A percentile compares a stretch with the other conserved stretches of the same genome.
These are phyloP conservation scores for Amphiprion percula DNA, from an alignment of 2,113 vertebrate species.

Conservation along the genomic window DNA sequence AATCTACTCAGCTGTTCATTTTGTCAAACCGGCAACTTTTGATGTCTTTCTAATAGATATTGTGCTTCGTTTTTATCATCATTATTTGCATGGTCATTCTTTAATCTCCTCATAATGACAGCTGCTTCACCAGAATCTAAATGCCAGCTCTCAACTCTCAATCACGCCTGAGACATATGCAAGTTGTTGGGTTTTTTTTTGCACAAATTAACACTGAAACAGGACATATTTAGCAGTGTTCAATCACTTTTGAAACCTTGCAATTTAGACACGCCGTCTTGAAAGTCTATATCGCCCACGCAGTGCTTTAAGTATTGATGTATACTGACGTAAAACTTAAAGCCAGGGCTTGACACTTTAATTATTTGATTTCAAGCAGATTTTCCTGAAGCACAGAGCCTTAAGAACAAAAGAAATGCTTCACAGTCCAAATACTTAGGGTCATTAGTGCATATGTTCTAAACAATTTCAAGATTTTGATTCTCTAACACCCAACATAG, in stretches of 20 bases:
- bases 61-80: no score
- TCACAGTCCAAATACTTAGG: no score
- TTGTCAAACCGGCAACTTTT: background rate
- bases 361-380: no score
- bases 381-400: no score
- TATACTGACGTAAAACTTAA: no score
- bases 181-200: background rate
- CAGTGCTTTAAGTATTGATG: no score
- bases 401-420: no score
- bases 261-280: background rate
- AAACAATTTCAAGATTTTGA: no score
- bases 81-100: background rate
- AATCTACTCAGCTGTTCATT: background rate
- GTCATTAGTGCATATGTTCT: no score
- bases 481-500: no score
- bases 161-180: background rate
- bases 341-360: no score
- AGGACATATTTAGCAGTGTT: background rate
- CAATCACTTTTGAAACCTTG: background rate
- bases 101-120: background rate
- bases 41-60: background rate
- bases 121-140: background rate
- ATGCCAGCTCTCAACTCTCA: background rate
- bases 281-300: no score
- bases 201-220: background rate